These are phyloP conservation scores for Epinephelus awoara DNA, from an alignment of 2,797 vertebrate species.

Conservation along the genomic window DNA sequence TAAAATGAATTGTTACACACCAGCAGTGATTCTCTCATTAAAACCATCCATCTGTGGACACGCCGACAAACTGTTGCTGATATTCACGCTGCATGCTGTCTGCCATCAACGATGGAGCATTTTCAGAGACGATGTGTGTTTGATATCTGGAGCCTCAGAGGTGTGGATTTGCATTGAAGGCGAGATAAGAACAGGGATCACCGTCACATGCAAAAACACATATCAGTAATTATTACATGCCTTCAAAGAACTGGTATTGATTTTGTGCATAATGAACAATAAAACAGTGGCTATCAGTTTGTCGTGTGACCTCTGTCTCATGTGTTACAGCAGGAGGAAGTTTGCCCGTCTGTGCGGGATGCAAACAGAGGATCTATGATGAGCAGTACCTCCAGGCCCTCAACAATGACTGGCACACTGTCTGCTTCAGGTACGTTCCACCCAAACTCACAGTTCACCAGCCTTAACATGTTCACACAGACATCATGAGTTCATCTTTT, in stretches of 20 bases:
- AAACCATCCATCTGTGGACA: conserved; percentile 14
- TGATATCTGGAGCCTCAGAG: background rate
- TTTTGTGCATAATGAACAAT: background rate
- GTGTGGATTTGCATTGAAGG: conserved; percentile 50
- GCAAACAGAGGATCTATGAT: conserved; percentile 94
- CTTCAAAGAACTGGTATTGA: background rate
- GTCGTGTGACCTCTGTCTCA: conserved; percentile 23
- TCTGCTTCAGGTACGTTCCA: conserved; percentile 93
- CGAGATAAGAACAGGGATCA: background rate
- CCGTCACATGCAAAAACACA: conserved; percentile 23
- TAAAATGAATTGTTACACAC: background rate
- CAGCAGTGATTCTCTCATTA: conserved; percentile 18
- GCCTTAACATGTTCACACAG: background rate
- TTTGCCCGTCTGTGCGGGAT: conserved; percentile 95
- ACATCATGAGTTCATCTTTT: background rate
- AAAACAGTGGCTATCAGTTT: background rate
- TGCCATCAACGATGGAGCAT: background rate
- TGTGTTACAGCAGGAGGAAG: conserved; percentile 84
- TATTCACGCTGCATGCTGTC: background rate
- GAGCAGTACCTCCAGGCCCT: conserved; percentile 97
- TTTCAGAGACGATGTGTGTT: conserved; percentile 6
- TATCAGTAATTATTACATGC: background rate
- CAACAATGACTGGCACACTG: conserved; percentile 92
- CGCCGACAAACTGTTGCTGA: background rate
- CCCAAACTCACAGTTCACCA: background rate